Evolutionary conservation across 2,888 invertebrate species (phyloP), one percentile per base, ranked within the genome.

Genomic region (Lycocerus yunnanus): DNA sequence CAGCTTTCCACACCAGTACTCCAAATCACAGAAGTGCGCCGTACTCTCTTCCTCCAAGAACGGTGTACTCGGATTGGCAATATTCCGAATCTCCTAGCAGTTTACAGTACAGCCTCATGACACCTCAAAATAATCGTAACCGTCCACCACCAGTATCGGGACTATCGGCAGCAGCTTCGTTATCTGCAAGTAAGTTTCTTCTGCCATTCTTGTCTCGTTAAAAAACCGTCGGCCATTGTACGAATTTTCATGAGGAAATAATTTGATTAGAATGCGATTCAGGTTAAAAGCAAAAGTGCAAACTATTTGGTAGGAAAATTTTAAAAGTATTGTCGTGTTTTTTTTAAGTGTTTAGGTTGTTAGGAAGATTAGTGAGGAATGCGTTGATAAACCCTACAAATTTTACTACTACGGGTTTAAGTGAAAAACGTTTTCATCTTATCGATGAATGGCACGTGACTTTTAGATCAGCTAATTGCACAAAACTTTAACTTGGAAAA

Each of bases 161-260:
- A 83, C 87, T 92, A 67, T 91, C 92, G 75, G 93, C 94, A 63
- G 91, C 93, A 73, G 92, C 93, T 75, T 92, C 92, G 79, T 89
- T 94, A 78, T 89, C 92, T 82, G 92, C 93, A 86, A 91, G 94
- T 94, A 87, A 93, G 94, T 91, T 68, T 15, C 63, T 10, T 1
- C 43, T 27, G 27, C 16, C 15, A 15, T 20, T 20, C 24, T 60
- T 21, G 18, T 61, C 15, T 61, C 61, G 15, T 11, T 61, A 18
- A 15, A 60, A 61, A 18, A 18, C 15, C 18, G 18, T 18, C 18
- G 4, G 13, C 15, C 9, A 61, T 61, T 13, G 16, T 18, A 16
- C 61, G 61, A 61, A 61, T 61, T 15, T 61, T 61, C 18, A 61
- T 61, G 61, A 18, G 43, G 43, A 43, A 43, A 43, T 43, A n/a